Conservation (phyloP, 2,888 invertebrate genomes). For the Cheilosia scutellata region DNA sequence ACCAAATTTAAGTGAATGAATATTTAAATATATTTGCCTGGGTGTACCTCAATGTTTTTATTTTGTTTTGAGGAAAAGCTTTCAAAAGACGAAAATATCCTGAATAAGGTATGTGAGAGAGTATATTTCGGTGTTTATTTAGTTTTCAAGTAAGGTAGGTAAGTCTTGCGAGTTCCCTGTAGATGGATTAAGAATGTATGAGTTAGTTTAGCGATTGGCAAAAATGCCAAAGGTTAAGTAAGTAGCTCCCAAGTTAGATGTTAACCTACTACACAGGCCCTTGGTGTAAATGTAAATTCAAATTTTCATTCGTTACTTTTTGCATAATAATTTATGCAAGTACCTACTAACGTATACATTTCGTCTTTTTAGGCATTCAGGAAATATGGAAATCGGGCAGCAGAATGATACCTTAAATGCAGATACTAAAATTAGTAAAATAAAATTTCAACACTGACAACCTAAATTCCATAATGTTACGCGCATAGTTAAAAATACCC, state of each 20-base stretch:
- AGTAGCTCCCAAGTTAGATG: not conserved
- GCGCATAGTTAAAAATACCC: not conserved
- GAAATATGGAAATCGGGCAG: too few relatives aligned
- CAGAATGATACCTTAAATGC: too few relatives aligned
- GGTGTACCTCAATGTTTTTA: not conserved
- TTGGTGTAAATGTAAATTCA: not conserved
- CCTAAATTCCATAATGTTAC: too few relatives aligned
- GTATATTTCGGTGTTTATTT: slow-evolving; percentile 26
- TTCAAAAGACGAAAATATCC: slow-evolving; percentile 38
- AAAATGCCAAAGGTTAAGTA: slow-evolving; percentile 17
- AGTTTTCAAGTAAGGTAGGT: not conserved
- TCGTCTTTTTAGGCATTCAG: too few relatives aligned
- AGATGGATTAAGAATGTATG: slow-evolving; percentile 7
- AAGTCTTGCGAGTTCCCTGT: not conserved
- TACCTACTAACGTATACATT: too few relatives aligned
- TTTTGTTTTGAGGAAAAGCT: slow-evolving; percentile 7
- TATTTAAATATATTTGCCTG: slow-evolving; percentile 67
- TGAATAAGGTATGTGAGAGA: slow-evolving; percentile 34
- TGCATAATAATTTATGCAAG: too few relatives aligned
- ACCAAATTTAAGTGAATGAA: slow-evolving; percentile 71
- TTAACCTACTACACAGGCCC: not conserved
- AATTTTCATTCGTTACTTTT: too few relatives aligned
- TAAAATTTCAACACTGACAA: too few relatives aligned
- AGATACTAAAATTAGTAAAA: too few relatives aligned
- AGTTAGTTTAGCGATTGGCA: slow-evolving; percentile 3